A percentile compares a stretch with the other conserved stretches of the same genome.
Conservation (phyloP, 92 coral and sea anemone species). For the Porites cylindrica region DNA sequence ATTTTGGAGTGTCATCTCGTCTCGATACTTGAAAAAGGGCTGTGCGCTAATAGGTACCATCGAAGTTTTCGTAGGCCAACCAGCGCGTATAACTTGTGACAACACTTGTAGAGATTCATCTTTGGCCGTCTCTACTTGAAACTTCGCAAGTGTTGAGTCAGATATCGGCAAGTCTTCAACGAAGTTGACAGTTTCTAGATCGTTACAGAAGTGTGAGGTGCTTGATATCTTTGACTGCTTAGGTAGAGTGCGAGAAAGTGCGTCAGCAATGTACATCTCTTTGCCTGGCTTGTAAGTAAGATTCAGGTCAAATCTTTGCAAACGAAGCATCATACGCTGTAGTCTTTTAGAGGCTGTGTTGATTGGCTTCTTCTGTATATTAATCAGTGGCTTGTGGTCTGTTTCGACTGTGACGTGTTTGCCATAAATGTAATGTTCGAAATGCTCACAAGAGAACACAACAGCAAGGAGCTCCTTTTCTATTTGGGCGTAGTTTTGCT, state of each 20-base stretch:
- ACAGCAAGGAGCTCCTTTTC: slow-evolving; percentile 63
- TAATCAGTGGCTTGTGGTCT: slow-evolving; percentile 29
- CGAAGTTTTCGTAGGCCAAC: slow-evolving; percentile 44
- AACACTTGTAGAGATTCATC: slow-evolving; percentile 31
- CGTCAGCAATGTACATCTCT: slow-evolving; percentile 29
- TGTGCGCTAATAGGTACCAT: slow-evolving; percentile 32
- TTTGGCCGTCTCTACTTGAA: slow-evolving; percentile 9
- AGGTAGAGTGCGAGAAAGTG: slow-evolving; percentile 35
- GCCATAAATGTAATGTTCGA: slow-evolving; percentile 59
- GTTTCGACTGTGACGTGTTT: slow-evolving; percentile 47
- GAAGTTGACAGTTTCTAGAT: slow-evolving; percentile 29
- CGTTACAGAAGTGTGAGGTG: slow-evolving; percentile 31
- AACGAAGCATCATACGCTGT: slow-evolving; percentile 1
- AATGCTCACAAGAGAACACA: slow-evolving; percentile 50
- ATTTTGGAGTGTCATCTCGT: slow-evolving; percentile 38
- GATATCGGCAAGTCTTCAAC: slow-evolving; percentile 42
- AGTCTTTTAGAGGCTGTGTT: slow-evolving; percentile 5
- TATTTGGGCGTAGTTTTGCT: slow-evolving; percentile 53
- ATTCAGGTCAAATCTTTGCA: not conserved
- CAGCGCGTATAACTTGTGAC: slow-evolving; percentile 29
- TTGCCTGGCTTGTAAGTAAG: no score
- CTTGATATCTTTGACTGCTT: not conserved
- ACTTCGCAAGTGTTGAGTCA: slow-evolving; percentile 44
- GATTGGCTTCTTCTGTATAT: not conserved
- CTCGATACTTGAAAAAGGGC: slow-evolving; percentile 34